Base-by-base conservation (phyloP, 1,140 invertebrate species). In the Papilio machaon region DNA sequence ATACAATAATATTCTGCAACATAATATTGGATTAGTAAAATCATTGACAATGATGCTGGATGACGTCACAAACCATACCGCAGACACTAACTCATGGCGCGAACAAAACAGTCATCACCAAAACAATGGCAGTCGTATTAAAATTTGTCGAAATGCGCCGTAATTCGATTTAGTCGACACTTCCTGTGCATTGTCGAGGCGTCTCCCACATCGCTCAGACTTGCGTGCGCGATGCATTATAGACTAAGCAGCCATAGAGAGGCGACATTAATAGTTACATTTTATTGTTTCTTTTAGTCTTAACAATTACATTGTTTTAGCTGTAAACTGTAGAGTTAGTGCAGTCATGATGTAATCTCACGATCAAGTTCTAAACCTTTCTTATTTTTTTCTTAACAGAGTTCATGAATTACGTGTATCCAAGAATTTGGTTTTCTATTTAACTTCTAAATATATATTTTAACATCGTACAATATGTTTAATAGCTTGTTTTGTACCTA, bases 151-250 rank as follows among this genome's bases (percentile, higher is more conserved):
- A 87, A 88, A 89, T 86, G 87, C 82, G 85, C 83, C 88, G 85
- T 92, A 90, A 92, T 91, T 92, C 90, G 91, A 92, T 92, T 93
- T 91, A 86, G 90, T 91, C 91, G 91, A 91, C 92, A 91, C 89
- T 91, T 93, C 92, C 92, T 91, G 91, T 91, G 91, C 88, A 91
- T 93, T 92, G 92, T 92, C 84, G 86, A 85, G 79, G 83, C 84
- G 90, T 85, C 86, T 89, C 85, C 86, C 89, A 83, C 88, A 75
- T 84, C 84, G 81, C 80, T 74, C 83, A 81, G 85, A 83, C 85
- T 85, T 89, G 91, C 89, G 88, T 87, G 60, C 79, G 89, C 88
- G 90, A 87, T 88, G 54, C 23, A 70, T 30, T 86, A 87, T 19
- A 87, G 86, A 89, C 70, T 84, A 87, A 79, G 30, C 35, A 13